Base-by-base conservation (phyloP, 2,888 invertebrate genomes). In the Callinectes sapidus region DNA sequence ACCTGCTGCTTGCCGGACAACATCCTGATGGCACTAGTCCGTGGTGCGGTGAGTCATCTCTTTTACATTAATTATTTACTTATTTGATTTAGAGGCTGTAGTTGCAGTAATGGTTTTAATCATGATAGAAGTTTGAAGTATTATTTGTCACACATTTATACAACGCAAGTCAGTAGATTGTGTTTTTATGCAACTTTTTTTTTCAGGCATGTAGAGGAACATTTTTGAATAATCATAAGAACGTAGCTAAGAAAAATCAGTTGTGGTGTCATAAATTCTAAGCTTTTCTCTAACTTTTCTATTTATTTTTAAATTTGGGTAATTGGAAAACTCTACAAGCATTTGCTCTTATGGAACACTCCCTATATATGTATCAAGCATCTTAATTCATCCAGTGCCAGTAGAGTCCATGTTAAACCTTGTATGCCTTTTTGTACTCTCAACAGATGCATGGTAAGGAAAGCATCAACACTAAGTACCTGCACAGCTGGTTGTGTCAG, bases 401-500 rank as follows among this genome's bases (percentile, higher is more conserved):
- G 32, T 10, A 66, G 54, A 32, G 5, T 8, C 42, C 18, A 23
- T 28, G 13, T 23, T 32, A 89, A 28, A 66, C 32, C 18, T 66
- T 16, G 23, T 28, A 48, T 23, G 0, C 23, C 5, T 54, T 28
- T 28, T 35, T 35, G 16, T 55, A 35, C 32, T 54, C 88, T 16
- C 66, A 13, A 28, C 85, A 92, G 90, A 98, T 98, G 96, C 97
- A 98, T 95, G 97, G 97, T 54, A 98, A 98, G 95, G 97, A 97
- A 93, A 96, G 96, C 89, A 96, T 98, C 95, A 97, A 97, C 90
- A 96, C 97, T 39, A 97, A 97, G 93, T 98, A 97, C 95, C 97
- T 98, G 93, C 97, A 97, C 90, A 97, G 98, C 95, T 98, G 98
- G 98, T 96, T 98, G 42, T 97, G 97, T 95, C 97, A 97, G 94